Percentiles rank a stretch among this genome's conserved stretches.
Evolutionary conservation across 2,888 invertebrate species (phyloP).

Genomic region (Drosophila gaucha): DNA sequence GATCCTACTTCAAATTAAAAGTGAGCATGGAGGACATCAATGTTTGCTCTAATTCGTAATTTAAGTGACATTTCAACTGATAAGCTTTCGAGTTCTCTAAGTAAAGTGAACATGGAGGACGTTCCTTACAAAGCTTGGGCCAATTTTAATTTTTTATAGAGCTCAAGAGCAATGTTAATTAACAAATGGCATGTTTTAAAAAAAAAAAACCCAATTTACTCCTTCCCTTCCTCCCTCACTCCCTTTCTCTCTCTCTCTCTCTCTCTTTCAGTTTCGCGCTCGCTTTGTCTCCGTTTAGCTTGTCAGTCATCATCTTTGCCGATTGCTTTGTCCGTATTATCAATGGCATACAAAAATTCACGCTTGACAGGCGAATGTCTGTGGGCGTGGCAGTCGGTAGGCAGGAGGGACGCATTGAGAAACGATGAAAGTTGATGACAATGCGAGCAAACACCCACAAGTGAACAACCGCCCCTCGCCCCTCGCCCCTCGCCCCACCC

Average conservation of each 20-base stretch:
- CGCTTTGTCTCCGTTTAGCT: neutral
- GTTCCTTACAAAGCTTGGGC: neutral
- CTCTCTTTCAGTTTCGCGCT: neutral
- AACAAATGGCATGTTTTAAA: slow-evolving; percentile 1
- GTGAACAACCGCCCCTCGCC: neutral
- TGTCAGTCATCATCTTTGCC: slow-evolving; percentile 11
- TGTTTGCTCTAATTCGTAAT: too few species aligned
- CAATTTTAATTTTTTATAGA: neutral
- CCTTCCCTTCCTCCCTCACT: neutral
- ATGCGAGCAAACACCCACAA: slow-evolving; percentile 49
- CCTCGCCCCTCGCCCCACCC: neutral
- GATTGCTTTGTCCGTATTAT: slow-evolving; percentile 54
- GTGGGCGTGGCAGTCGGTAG: slow-evolving; percentile 1
- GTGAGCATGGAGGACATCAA: too few species aligned
- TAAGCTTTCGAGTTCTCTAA: neutral
- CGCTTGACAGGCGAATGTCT: slow-evolving; percentile 62
- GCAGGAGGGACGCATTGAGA: slow-evolving; percentile 31
- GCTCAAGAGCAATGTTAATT: slow-evolving; percentile 8
- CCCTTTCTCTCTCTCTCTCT: neutral
- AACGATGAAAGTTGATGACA: slow-evolving; percentile 68
- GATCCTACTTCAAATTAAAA: too few species aligned
- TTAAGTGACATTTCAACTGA: too few species aligned
- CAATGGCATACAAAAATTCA: slow-evolving; percentile 57
- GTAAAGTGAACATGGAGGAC: slow-evolving; percentile 2
- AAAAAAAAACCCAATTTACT: too few species aligned